Evolutionary conservation across 2,113 vertebrate genomes (phyloP).

Genomic region (Amazona vittata): DNA sequence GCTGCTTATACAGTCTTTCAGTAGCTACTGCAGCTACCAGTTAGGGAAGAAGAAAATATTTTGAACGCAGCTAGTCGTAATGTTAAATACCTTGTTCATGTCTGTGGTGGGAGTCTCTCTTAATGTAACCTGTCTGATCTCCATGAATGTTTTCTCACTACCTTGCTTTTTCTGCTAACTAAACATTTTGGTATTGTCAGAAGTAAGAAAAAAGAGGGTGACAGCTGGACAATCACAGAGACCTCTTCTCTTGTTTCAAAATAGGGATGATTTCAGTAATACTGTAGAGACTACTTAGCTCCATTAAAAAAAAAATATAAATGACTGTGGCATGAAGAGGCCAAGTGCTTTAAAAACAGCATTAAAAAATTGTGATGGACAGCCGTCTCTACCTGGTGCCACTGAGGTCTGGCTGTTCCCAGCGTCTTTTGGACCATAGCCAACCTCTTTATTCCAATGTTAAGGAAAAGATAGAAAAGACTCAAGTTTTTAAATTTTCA

Average conservation of each 20-base stretch:
- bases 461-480: neutral
- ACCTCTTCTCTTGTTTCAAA: constrained; percentile 58
- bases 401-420: constrained; percentile 26
- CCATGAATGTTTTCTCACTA: constrained; percentile 45
- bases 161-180: constrained; percentile 19
- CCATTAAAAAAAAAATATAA: constrained; percentile 27
- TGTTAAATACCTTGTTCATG: neutral
- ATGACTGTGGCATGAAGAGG: neutral
- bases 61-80: neutral
- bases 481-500: constrained; percentile 37
- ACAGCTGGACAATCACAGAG: constrained; percentile 31
- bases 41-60: constrained; percentile 37
- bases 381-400: neutral
- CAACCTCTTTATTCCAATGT: neutral
- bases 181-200: constrained; percentile 41
- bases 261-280: constrained; percentile 4
- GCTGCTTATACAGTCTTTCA: neutral
- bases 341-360: neutral
- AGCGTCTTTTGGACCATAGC: neutral
- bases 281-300: neutral
- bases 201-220: constrained; percentile 49
- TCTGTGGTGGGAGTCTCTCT: neutral
- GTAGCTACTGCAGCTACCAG: neutral
- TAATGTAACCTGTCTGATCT: neutral
- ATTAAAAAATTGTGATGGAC: neutral